A percentile compares a stretch with the other conserved stretches of the same genome.
phyloP scores from a whole-genome alignment of 2,113 vertebrate genomes.

The Microtus montanus region DNA sequence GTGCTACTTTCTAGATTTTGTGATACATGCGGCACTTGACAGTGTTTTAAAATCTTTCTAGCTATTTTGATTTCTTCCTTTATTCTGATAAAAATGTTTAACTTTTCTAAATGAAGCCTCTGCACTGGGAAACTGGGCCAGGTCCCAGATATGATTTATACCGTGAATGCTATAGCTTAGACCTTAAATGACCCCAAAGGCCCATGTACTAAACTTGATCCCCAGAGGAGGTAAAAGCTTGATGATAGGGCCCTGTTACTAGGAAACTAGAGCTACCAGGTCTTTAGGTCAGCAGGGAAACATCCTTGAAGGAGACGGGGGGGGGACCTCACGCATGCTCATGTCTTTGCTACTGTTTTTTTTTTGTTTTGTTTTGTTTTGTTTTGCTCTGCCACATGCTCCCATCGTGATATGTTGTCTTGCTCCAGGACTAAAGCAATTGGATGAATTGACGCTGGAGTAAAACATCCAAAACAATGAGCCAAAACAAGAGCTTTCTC shows the following conservation, averaged over 20 bases:
- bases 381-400: no score
- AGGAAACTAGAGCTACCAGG: background rate
- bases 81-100: constrained; percentile 15
- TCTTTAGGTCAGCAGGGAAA: background rate
- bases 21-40: background rate
- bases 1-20: background rate
- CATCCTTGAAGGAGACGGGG: background rate
- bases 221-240: background rate
- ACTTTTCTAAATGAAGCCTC: background rate
- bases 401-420: background rate
- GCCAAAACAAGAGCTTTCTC: background rate
- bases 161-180: background rate
- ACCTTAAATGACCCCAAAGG: background rate
- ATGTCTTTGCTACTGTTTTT: background rate
- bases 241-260: background rate
- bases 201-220: background rate
- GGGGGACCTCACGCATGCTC: background rate
- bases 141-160: background rate
- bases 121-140: background rate
- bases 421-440: background rate
- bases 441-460: background rate
- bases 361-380: no score
- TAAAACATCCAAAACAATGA: background rate
- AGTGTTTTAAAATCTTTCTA: background rate
- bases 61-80: constrained; percentile 23